Conservation (phyloP, 2,113 vertebrate species). For the Scortum barcoo region DNA sequence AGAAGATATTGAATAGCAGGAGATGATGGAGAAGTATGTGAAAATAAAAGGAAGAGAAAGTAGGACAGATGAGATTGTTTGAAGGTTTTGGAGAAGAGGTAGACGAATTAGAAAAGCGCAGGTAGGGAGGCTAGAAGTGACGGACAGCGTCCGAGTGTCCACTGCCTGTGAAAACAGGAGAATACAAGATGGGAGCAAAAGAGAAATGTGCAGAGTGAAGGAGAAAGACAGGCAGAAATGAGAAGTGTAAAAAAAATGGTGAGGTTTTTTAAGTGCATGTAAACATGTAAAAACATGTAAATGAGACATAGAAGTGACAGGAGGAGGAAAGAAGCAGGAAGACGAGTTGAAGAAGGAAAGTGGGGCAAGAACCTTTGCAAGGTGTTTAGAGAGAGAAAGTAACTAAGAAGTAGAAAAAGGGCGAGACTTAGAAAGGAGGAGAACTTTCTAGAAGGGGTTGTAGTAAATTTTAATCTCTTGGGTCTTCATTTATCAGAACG, state of each 20-base stretch:
- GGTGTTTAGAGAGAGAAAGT: slow-evolving; percentile 15
- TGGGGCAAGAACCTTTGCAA: neutral
- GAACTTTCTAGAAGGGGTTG: neutral
- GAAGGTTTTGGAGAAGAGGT: slow-evolving; percentile 14
- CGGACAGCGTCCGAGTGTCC: neutral
- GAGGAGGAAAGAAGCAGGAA: slow-evolving; percentile 5
- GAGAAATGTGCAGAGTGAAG: slow-evolving; percentile 14
- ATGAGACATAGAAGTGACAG: neutral
- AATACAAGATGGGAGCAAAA: neutral
- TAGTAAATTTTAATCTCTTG: neutral
- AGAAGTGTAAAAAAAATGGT: slow-evolving; percentile 11
- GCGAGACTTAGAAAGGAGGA: neutral
- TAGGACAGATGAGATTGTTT: slow-evolving; percentile 60
- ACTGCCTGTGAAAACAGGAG: slow-evolving; percentile 16
- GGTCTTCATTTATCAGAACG: slow-evolving; percentile 1
- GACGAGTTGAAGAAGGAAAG: slow-evolving; percentile 21
- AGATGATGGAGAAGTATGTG: slow-evolving; percentile 36
- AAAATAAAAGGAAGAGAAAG: slow-evolving; percentile 41
- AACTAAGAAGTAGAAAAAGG: neutral
- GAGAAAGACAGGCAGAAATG: neutral
- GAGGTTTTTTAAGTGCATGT: slow-evolving; percentile 26
- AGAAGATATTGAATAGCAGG: slow-evolving; percentile 5
- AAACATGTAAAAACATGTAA: slow-evolving; percentile 13
- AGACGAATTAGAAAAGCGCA: slow-evolving; percentile 22
- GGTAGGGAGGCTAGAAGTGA: slow-evolving; percentile 29